Evolutionary conservation across 2,797 vertebrate genomes (phyloP).

Genomic region (Momotus momota): DNA sequence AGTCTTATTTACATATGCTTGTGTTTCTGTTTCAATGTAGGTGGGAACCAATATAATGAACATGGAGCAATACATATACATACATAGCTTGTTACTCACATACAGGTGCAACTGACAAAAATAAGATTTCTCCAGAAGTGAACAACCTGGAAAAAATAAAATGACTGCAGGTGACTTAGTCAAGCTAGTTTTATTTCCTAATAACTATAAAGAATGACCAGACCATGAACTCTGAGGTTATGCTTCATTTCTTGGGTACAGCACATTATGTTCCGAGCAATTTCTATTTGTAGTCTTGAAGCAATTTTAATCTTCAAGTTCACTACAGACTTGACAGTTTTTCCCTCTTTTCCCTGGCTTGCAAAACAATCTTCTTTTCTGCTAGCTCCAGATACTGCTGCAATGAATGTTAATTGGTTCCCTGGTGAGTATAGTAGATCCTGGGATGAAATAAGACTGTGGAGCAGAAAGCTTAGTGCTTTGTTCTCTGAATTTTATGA

Average conservation of each 20-base stretch:
- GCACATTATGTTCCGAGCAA: constrained; percentile 69
- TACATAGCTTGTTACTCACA: neutral
- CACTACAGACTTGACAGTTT: constrained; percentile 22
- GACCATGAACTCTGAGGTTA: constrained; percentile 74
- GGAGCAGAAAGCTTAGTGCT: neutral
- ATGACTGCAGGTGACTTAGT: constrained; percentile 76
- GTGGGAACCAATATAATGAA: neutral
- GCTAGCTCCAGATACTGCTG: neutral
- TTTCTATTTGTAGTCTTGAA: constrained; percentile 70
- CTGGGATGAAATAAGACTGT: neutral
- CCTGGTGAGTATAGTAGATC: neutral
- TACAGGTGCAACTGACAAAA: neutral
- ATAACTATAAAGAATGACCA: constrained; percentile 74
- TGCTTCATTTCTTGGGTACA: constrained; percentile 60
- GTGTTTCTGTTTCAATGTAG: neutral
- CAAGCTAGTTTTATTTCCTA: constrained; percentile 74
- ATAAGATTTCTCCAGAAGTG: constrained; percentile 23
- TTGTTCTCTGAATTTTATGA: neutral
- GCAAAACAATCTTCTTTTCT: constrained; percentile 18
- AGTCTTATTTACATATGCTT: neutral
- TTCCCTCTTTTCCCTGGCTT: neutral
- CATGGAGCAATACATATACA: neutral
- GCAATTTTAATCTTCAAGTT: constrained; percentile 45
- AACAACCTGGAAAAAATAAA: constrained; percentile 56
- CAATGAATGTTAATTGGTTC: constrained; percentile 1